A percentile compares a stretch with the other conserved stretches of the same genome.
phyloP scores from a whole-genome alignment of 2,113 vertebrate species.

The Tylochromis polylepis region DNA sequence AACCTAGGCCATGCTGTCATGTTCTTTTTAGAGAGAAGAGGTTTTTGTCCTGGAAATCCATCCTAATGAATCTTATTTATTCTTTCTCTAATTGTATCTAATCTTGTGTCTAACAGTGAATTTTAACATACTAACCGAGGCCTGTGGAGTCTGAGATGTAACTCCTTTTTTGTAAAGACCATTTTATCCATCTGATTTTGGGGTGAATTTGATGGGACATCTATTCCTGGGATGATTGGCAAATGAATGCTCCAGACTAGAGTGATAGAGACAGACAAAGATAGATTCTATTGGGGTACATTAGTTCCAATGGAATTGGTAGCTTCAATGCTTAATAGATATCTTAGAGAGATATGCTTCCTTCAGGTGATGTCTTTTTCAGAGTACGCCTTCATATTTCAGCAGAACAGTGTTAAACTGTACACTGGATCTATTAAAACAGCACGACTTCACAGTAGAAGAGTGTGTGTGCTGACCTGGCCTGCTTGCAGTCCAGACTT shows the following conservation, averaged over 20 bases:
- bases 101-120: neutral
- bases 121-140: neutral
- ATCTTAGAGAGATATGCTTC: neutral
- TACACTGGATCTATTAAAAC: neutral
- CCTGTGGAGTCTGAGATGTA: neutral
- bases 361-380: rapidly evolving
- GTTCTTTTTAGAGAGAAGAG: neutral
- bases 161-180: neutral
- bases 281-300: rapidly evolving
- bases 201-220: rapidly evolving
- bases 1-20: neutral
- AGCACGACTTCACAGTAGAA: too few species aligned
- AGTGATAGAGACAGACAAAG: neutral
- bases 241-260: neutral
- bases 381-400: neutral
- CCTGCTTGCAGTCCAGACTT: too few species aligned
- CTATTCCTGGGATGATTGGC: neutral
- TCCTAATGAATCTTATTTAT: rapidly evolving
- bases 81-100: neutral
- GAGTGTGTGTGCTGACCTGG: neutral
- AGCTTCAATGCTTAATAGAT: neutral
- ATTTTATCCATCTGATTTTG: neutral
- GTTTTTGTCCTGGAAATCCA: neutral
- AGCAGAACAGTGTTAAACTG: neutral
- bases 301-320: rapidly evolving